Base-by-base conservation (phyloP, 2,113 vertebrate species). In the Heterotis niloticus region DNA sequence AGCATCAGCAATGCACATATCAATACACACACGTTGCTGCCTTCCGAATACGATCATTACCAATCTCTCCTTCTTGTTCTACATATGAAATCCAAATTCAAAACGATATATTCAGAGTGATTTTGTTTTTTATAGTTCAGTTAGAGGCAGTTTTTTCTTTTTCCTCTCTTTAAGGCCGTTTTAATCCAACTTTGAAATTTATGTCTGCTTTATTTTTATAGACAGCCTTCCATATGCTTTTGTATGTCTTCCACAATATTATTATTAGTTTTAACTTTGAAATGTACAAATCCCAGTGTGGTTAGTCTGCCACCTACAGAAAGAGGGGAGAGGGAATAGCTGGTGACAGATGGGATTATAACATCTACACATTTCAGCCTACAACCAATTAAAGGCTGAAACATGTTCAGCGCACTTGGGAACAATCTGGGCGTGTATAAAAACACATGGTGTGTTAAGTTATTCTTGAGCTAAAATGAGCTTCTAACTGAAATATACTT, bases 1-100 rank as follows among this genome's bases (percentile, higher is more conserved):
- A 97, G 97, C 93, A 0, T 59, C 70, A 10, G 34, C n/a, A 69
- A 75, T 10, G 0, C 59, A 62, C 59, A 62, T 4, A 2, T 17
- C 14, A 11, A 62, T 3, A 62, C 14, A 62, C 13, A 17, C 59
- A 62, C 59, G 10, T 62, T 44, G 34, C 34, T 44, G 34, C 34
- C 2, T 44, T 7, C 34, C 7, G 34, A 44, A 44, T 7, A n/a
- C n/a, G n/a, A 44, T 44, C 7, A 7, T 44, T 7, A 7, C 34
- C 34, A 44, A 44, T 68, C 12, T 68, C 66, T 68, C 66, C 17
- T 68, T 5, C 17, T 1, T 67, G 5, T 29, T 68, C 23, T 28
- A 11, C 23, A 23, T 24, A 5, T 20, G 7, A 44, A 44, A 44
- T 7, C 7, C 34, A 44, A 44, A 44, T 7, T 44, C 3, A 4